Evolutionary conservation across 2,797 vertebrate genomes (phyloP).

Genomic region (Acipenser oxyrinchus): DNA sequence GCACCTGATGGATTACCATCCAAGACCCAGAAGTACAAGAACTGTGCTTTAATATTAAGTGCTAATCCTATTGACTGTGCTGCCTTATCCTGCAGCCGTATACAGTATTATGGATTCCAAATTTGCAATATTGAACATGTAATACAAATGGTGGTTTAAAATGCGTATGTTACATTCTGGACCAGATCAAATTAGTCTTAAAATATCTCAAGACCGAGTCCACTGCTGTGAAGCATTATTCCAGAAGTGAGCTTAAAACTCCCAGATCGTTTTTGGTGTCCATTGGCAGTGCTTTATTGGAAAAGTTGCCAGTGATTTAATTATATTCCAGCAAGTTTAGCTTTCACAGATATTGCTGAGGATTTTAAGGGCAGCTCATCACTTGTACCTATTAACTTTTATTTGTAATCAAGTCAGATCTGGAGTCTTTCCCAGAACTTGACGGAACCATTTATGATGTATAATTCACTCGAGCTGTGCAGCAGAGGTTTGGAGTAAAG

Average conservation of each 20-base stretch:
- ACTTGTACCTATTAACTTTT: neutral
- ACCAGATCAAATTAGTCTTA: too few relatives aligned
- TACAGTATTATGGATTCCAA: neutral
- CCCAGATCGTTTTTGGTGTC: too few relatives aligned
- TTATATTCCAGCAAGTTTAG: too few relatives aligned
- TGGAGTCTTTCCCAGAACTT: neutral
- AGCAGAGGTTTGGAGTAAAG: too few relatives aligned
- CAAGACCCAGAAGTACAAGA: neutral
- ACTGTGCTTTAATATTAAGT: neutral
- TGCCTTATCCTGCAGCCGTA: neutral
- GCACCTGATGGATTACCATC: neutral
- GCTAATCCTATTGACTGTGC: neutral
- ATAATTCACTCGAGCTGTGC: too few relatives aligned
- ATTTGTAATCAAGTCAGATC: constrained; percentile 1
- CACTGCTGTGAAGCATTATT: too few relatives aligned
- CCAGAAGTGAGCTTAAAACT: too few relatives aligned
- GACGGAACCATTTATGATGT: too few relatives aligned
- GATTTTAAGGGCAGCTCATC: neutral
- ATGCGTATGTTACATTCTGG: neutral
- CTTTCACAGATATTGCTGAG: neutral
- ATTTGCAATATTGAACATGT: constrained; percentile 1
- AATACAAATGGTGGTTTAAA: neutral
- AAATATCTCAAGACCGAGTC: too few relatives aligned
- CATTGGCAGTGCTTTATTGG: too few relatives aligned
- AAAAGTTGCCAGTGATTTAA: too few relatives aligned